Evolutionary conservation across 2,888 invertebrate species (phyloP).

Genomic region (Campoplex nolae): DNA sequence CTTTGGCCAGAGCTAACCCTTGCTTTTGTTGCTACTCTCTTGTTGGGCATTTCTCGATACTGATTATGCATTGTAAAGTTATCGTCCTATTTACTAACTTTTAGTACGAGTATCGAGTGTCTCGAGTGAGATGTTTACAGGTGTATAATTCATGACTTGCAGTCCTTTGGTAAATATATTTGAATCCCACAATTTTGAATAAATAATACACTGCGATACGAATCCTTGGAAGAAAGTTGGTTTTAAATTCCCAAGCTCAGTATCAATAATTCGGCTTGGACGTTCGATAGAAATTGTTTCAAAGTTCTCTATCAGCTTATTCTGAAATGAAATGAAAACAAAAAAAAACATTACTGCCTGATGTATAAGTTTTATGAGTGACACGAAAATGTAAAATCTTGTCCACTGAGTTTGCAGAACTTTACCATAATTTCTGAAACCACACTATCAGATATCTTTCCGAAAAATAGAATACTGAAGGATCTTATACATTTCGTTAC

Average conservation of each 20-base stretch:
- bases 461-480: too few relatives aligned
- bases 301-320: too few relatives aligned
- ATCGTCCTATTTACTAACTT: conserved; percentile 26
- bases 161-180: background rate
- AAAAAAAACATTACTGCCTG: too few relatives aligned
- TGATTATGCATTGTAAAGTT: conserved; percentile 35
- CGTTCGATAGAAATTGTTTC: too few relatives aligned
- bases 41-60: conserved; percentile 29
- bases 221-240: background rate
- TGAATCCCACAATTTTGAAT: background rate
- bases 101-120: background rate
- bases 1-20: background rate
- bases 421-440: too few relatives aligned
- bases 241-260: background rate
- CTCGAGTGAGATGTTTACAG: background rate
- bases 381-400: too few relatives aligned
- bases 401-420: too few relatives aligned
- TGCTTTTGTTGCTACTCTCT: conserved; percentile 6
- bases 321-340: too few relatives aligned
- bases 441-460: too few relatives aligned
- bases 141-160: conserved; percentile 4
- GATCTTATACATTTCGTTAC: too few relatives aligned
- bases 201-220: background rate
- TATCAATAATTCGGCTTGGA: background rate
- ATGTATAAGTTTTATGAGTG: too few relatives aligned